phyloP scores from a whole-genome alignment of 1,140 invertebrate genomes.

The Oppia nitens region DNA sequence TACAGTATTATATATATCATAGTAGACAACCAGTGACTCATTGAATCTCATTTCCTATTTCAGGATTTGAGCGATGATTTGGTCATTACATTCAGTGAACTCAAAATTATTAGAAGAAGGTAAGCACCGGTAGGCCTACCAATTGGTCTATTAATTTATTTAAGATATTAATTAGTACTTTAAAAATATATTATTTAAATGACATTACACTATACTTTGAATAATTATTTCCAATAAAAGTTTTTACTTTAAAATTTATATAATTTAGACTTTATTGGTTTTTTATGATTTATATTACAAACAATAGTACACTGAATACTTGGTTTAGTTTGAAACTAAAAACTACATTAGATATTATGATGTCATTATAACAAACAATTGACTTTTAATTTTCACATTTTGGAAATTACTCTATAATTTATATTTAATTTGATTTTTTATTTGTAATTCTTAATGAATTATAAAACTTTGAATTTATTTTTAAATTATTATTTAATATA shows the following conservation, averaged over 20 bases:
- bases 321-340: no score
- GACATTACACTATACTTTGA: not conserved
- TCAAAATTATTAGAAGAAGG: constrained; percentile 18
- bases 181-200: not conserved
- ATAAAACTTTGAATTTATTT: no score
- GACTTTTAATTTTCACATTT: no score
- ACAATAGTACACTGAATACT: no score
- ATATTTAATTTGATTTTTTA: no score
- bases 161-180: not conserved
- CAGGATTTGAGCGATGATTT: constrained; percentile 17
- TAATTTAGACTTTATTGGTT: not conserved
- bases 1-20: not conserved
- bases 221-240: not conserved
- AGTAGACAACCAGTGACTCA: not conserved
- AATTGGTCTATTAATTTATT: not conserved
- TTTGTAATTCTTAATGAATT: no score
- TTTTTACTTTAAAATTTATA: not conserved
- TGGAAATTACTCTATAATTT: no score
- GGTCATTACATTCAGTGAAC: constrained; percentile 17
- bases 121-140: not conserved
- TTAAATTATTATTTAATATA: no score
- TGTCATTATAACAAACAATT: no score
- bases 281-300: not conserved
- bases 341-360: no score
- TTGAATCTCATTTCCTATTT: constrained; percentile 3